Percentiles rank a stretch among this genome's conserved stretches.
phyloP scores from a whole-genome alignment of 2,888 invertebrate genomes.

The Nasonia oneida region DNA sequence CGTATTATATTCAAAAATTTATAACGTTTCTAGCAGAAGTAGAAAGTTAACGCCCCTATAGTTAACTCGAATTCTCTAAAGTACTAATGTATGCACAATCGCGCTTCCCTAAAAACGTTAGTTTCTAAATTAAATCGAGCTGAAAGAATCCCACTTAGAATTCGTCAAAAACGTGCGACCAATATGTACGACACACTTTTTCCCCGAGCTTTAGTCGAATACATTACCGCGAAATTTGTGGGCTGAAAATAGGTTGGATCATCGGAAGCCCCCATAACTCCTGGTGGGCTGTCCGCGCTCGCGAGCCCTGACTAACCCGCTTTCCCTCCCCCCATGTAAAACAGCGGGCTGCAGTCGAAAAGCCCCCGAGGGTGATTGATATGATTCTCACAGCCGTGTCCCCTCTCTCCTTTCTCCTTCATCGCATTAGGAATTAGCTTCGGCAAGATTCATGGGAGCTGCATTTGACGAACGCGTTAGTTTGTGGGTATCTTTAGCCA shows the following conservation, averaged over 20 bases:
- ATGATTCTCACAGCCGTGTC: slow-evolving; percentile 48
- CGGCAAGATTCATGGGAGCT: slow-evolving; percentile 53
- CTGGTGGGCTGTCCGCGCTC: slow-evolving; percentile 36
- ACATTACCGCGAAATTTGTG: slow-evolving; percentile 54
- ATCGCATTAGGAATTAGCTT: slow-evolving; percentile 58
- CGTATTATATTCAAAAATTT: no score
- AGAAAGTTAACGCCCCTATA: slow-evolving; percentile 31
- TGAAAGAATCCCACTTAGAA: neutral
- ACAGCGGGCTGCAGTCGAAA: slow-evolving; percentile 35
- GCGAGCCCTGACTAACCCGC: neutral
- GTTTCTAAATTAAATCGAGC: slow-evolving; percentile 9
- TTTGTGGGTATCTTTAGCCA: neutral
- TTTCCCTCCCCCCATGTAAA: neutral
- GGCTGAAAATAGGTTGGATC: slow-evolving; percentile 54
- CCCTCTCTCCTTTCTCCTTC: slow-evolving; percentile 28
- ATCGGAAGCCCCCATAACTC: slow-evolving; percentile 56
- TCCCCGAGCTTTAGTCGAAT: slow-evolving; percentile 1
- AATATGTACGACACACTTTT: slow-evolving; percentile 38
- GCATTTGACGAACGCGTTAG: slow-evolving; percentile 17
- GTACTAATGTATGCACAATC: neutral
- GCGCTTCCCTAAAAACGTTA: neutral
- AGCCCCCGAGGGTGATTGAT: slow-evolving; percentile 57
- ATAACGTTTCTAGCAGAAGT: neutral
- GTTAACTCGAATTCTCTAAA: neutral
- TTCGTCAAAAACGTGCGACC: slow-evolving; percentile 54